These are phyloP conservation scores for Hydrotaea diabolus DNA, from an alignment of 2,888 invertebrate species.

Conservation along the genomic window DNA sequence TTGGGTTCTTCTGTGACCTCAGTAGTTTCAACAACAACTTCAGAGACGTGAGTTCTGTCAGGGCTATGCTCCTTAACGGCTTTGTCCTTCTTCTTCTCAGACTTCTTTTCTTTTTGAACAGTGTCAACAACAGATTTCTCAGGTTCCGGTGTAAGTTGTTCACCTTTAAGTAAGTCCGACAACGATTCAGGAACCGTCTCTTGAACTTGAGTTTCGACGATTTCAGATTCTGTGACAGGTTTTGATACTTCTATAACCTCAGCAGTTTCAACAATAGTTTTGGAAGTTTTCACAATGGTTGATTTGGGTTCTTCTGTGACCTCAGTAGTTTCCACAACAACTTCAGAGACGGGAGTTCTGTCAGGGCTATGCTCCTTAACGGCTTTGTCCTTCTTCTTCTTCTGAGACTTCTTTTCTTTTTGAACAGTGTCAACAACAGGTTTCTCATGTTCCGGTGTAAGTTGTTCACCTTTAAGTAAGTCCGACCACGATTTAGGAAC, in stretches of 20 bases:
- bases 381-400: neutral
- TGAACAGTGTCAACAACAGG: no score
- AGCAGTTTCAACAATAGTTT: neutral
- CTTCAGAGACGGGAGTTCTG: neutral
- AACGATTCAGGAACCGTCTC: conserved; percentile 35
- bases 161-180: conserved; percentile 58
- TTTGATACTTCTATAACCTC: conserved; percentile 1
- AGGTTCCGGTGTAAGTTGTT: conserved; percentile 5
- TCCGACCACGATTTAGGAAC: conserved; percentile 57
- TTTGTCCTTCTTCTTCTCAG: no score
- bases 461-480: neutral
- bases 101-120: no score
- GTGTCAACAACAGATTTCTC: no score
- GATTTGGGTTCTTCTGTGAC: neutral
- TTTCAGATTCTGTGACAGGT: neutral
- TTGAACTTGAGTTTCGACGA: neutral
- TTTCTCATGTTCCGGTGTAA: neutral
- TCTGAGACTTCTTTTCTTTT: neutral
- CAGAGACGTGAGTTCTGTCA: no score
- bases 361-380: neutral
- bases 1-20: no score
- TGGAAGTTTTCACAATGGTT: neutral
- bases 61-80: no score
- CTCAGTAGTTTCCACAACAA: neutral
- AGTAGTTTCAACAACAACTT: no score